Evolutionary conservation across 2,797 vertebrate genomes (phyloP).

Genomic region (Streptopelia turtur): DNA sequence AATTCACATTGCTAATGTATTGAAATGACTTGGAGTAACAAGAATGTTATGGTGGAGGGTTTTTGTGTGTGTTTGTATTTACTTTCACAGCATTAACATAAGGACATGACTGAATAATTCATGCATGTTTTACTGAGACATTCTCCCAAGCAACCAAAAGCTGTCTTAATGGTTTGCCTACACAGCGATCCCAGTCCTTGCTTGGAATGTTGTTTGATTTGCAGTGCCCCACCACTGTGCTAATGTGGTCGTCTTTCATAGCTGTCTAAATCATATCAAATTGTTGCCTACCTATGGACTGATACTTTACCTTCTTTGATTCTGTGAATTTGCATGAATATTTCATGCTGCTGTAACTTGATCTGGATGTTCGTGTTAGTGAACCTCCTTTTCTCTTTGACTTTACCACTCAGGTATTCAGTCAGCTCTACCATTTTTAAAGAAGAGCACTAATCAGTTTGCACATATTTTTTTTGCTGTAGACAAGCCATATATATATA

Average conservation of each 20-base stretch:
- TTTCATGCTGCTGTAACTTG: neutral
- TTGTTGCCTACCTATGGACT: neutral
- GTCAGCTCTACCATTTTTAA: neutral
- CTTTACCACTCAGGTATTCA: neutral
- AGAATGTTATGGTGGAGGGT: neutral
- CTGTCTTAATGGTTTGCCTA: slow-evolving; percentile 33
- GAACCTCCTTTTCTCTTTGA: neutral
- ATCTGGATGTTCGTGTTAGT: rapidly evolving
- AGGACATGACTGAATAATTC: slow-evolving; percentile 42
- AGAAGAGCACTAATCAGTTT: neutral
- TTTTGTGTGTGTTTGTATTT: neutral
- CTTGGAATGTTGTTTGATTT: neutral
- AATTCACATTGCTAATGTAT: neutral
- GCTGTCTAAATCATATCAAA: neutral
- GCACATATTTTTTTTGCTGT: neutral
- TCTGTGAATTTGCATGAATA: neutral
- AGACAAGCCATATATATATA: neutral
- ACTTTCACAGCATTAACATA: slow-evolving; percentile 12
- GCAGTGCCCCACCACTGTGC: neutral
- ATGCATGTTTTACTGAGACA: neutral
- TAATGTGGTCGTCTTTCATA: neutral
- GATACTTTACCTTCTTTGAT: neutral
- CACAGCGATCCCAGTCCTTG: neutral
- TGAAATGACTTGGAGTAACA: neutral
- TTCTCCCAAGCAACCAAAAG: slow-evolving; percentile 5